Base-by-base conservation (phyloP, 2,797 vertebrate species). In the Heterohyrax brucei region DNA sequence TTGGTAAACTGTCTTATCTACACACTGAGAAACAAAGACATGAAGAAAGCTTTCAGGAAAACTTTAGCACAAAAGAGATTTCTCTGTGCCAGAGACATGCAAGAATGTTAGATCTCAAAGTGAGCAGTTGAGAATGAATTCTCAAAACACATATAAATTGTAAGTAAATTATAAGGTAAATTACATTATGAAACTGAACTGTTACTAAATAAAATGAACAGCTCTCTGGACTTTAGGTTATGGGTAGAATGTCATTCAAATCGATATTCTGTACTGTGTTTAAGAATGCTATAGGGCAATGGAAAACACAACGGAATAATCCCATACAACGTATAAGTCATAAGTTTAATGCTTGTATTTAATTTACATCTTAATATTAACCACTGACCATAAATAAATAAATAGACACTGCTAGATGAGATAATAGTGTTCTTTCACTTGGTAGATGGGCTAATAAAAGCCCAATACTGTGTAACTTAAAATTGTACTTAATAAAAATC, bases 1-100 rank as follows among this genome's bases (percentile, higher is more conserved):
- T 48, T 98, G 81, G 89, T 93, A 6, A 98, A 97, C 39, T 97
- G 94, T 66, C 92, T 98, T 7, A 94, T 97, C 56, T 96, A 97
- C 21, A 97, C 96, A 0, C 46, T 97, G 21, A 95, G 97, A 21
- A 97, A 98, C 48, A 93, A 87, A 81, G 95, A 97, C 22, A 93
- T 96, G 22, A 95, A 86, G 76, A 94, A 93, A 70, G 94, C 94
- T 26, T 62, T 96, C 91, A 91, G 46, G 7, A 97, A 95, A 78
- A 28, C 56, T 85, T 73, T 97, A n/a, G 28, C 46, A 12, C 61
- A 16, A 88, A 96, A 78, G 53, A 85, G 6, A 14, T 24, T 86
- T 46, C 56, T 96, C 44, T 73, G 61, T 5, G 26, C 0, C 39
- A 66, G 24, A 91, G 72, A 28, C 14, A 61, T 10, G 6, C 12